Percentiles rank a stretch among this genome's conserved stretches.
These are phyloP conservation scores for Noctua comes DNA, from an alignment of 2,888 invertebrate genomes.

Conservation along the genomic window DNA sequence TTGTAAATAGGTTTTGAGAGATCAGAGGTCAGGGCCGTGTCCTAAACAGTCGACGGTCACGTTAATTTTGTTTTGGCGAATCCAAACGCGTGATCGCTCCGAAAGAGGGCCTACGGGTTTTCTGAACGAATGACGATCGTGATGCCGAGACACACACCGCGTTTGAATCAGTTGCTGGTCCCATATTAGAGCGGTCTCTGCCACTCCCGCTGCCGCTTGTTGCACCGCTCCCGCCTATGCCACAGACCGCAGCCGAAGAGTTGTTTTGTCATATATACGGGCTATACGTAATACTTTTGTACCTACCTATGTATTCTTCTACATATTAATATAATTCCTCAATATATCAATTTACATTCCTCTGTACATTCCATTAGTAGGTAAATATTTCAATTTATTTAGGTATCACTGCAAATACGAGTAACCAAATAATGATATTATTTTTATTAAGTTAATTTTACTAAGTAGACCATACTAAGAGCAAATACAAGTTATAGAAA, in stretches of 20 bases:
- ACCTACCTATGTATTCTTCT: background rate
- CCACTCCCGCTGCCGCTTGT: background rate
- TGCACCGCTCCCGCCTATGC: constrained; percentile 6
- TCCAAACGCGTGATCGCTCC: background rate
- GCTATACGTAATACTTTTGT: constrained; percentile 15
- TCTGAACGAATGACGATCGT: background rate
- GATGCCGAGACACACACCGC: background rate
- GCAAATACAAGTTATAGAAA: background rate
- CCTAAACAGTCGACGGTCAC: background rate
- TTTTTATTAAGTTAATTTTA: constrained; percentile 38
- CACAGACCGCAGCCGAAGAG: background rate
- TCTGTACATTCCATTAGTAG: constrained; percentile 45
- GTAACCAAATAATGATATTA: constrained; percentile 52
- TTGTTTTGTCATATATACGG: background rate
- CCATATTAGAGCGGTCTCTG: background rate
- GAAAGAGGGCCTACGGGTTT: background rate
- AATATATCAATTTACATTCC: constrained; percentile 43
- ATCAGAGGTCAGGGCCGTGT: background rate
- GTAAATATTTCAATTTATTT: constrained; percentile 24
- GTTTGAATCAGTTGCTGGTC: background rate
- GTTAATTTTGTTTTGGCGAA: background rate
- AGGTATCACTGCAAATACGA: constrained; percentile 40
- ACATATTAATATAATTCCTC: constrained; percentile 12
- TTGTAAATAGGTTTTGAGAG: constrained; percentile 92
- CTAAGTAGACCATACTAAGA: background rate